A percentile compares a stretch with the other conserved stretches of the same genome.
Conservation (phyloP, 92 coral and sea anemone species). For the Blastomussa wellsi region DNA sequence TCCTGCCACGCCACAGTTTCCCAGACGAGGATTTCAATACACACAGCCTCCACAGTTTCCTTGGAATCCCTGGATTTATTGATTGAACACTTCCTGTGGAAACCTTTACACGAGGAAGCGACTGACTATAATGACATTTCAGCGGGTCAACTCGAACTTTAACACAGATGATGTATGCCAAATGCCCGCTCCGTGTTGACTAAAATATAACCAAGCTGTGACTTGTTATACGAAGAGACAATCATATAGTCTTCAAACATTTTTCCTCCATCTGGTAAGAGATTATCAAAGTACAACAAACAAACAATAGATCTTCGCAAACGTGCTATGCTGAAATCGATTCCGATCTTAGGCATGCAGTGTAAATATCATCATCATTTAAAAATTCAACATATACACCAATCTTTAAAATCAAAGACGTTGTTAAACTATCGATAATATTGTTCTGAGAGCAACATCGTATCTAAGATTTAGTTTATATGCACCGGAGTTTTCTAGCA, state of each 20-base stretch:
- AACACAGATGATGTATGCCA: neutral
- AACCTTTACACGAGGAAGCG: neutral
- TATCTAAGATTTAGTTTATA: neutral
- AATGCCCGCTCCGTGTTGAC: neutral
- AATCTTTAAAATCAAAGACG: neutral
- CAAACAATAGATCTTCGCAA: neutral
- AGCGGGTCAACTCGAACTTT: neutral
- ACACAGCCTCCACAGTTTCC: neutral
- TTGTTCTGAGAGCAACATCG: neutral
- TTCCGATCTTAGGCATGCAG: neutral
- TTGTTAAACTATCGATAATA: neutral
- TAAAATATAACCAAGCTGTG: neutral
- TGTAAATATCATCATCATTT: neutral
- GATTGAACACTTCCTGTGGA: neutral
- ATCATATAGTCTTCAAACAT: neutral
- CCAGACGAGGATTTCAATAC: slow-evolving; percentile 7
- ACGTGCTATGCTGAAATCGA: neutral
- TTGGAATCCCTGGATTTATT: slow-evolving; percentile 24
- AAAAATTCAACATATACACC: neutral
- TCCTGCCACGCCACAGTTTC: slow-evolving; percentile 1
- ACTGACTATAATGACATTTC: neutral
- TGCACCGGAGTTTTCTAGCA: neutral
- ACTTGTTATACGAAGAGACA: neutral
- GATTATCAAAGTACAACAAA: neutral
- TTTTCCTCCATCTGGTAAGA: neutral